These are phyloP conservation scores for Ailuropoda melanoleuca DNA, from an alignment of 2,113 vertebrate species.

Conservation along the genomic window DNA sequence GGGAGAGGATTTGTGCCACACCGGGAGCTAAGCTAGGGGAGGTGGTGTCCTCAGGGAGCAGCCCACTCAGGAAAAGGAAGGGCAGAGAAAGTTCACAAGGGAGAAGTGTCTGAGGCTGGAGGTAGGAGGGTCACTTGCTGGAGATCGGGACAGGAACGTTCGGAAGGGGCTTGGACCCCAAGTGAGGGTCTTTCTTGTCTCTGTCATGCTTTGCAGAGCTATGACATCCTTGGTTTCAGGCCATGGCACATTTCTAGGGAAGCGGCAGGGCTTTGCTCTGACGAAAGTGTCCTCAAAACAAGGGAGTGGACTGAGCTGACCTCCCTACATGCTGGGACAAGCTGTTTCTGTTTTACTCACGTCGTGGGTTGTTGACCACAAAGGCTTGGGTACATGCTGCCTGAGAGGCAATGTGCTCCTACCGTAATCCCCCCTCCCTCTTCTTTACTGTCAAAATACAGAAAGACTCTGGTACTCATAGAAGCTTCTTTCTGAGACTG, in stretches of 20 bases:
- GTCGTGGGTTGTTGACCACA: neutral
- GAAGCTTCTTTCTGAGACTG: neutral
- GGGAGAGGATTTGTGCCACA: too few relatives aligned
- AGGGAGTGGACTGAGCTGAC: neutral
- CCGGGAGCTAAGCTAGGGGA: accelerated
- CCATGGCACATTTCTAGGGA: neutral
- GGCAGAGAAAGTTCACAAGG: too few relatives aligned
- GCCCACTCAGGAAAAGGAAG: neutral
- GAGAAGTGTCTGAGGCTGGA: accelerated
- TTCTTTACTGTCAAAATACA: neutral
- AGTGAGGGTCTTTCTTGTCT: neutral
- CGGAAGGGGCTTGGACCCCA: neutral
- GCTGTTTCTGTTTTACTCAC: neutral
- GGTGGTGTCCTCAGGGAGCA: neutral
- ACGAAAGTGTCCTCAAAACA: neutral
- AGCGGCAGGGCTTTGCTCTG: neutral
- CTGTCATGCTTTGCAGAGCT: neutral
- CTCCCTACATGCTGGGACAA: neutral
- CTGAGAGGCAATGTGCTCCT: neutral
- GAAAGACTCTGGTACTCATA: neutral
- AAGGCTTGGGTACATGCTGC: neutral
- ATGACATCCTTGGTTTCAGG: neutral
- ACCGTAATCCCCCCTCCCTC: accelerated
- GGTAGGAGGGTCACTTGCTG: neutral
- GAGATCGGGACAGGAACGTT: neutral